A percentile compares a stretch with the other conserved stretches of the same genome.
These are phyloP conservation scores for Akabosia matsudoensis DNA, from an alignment of 1,140 invertebrate genomes.

Conservation along the genomic window DNA sequence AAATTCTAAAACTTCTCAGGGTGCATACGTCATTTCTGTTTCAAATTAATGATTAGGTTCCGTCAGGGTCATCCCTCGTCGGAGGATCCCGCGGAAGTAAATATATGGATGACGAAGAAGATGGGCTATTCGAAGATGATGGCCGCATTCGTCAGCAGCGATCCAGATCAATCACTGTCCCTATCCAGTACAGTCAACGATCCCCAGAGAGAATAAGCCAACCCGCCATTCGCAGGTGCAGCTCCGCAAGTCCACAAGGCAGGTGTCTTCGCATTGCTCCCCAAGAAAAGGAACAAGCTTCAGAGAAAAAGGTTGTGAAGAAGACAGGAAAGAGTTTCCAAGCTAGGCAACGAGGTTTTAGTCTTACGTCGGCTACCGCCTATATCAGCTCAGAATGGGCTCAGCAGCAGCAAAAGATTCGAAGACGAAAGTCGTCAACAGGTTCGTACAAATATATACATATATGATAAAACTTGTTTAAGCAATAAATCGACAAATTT, in stretches of 20 bases:
- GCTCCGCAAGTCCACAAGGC: slow-evolving; percentile 19
- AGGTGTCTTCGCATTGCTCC: neutral
- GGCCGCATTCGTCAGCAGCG: neutral
- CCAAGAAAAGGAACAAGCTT: neutral
- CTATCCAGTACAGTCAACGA: neutral
- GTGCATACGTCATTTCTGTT: too few relatives aligned
- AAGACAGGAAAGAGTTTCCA: neutral
- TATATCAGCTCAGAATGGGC: slow-evolving; percentile 11
- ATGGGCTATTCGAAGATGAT: neutral
- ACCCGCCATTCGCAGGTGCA: neutral
- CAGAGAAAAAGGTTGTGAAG: neutral
- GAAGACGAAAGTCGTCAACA: neutral
- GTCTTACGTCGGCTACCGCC: neutral
- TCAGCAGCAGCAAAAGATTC: slow-evolving; percentile 3
- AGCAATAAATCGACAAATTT: too few relatives aligned
- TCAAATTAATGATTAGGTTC: neutral
- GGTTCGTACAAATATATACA: neutral
- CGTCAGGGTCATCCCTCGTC: slow-evolving; percentile 12
- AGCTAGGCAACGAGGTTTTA: neutral
- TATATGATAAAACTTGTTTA: too few relatives aligned
- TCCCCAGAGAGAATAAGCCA: neutral
- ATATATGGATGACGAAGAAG: slow-evolving; percentile 15
- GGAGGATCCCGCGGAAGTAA: neutral
- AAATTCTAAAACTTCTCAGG: neutral
- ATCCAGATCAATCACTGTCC: slow-evolving; percentile 18